Conservation (phyloP, 1,140 invertebrate species). For the Cotesia vestalis region DNA sequence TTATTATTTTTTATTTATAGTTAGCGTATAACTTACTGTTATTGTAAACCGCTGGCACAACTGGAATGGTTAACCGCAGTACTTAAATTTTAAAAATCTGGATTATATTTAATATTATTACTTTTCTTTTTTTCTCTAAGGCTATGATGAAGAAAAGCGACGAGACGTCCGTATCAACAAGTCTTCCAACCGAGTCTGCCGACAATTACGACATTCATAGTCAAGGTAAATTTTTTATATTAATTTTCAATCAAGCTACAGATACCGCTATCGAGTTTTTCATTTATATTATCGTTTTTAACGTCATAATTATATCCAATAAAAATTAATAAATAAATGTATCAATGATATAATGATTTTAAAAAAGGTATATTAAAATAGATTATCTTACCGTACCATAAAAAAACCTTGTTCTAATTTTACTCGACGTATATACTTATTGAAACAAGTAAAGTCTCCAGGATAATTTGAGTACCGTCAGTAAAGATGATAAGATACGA, state of each 20-base stretch:
- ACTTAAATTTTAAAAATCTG: background rate
- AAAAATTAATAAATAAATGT: background rate
- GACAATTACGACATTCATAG: conserved; percentile 59
- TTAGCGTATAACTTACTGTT: conserved; percentile 17
- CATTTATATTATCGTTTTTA: too few relatives aligned
- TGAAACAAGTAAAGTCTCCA: conserved; percentile 13
- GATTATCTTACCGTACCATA: background rate
- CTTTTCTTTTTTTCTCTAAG: conserved; percentile 38
- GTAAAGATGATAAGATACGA: conserved; percentile 53
- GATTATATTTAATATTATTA: conserved; percentile 20
- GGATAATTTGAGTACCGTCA: conserved; percentile 23
- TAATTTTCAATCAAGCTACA: background rate
- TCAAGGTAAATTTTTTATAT: conserved; percentile 53
- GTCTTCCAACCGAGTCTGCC: conserved; percentile 49
- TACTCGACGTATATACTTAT: background rate
- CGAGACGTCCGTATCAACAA: conserved; percentile 43
- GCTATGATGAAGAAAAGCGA: conserved; percentile 61
- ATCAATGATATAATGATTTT: too few relatives aligned
- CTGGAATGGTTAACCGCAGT: conserved; percentile 5
- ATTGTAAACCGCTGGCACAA: background rate
- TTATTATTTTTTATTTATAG: background rate
- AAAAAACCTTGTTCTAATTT: conserved; percentile 11
- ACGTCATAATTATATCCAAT: background rate
- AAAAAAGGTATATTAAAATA: background rate
- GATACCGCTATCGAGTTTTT: background rate